Percentiles rank a stretch among this genome's conserved stretches.
phyloP scores from a whole-genome alignment of 2,888 invertebrate genomes.

The Drosophila buzzatii region DNA sequence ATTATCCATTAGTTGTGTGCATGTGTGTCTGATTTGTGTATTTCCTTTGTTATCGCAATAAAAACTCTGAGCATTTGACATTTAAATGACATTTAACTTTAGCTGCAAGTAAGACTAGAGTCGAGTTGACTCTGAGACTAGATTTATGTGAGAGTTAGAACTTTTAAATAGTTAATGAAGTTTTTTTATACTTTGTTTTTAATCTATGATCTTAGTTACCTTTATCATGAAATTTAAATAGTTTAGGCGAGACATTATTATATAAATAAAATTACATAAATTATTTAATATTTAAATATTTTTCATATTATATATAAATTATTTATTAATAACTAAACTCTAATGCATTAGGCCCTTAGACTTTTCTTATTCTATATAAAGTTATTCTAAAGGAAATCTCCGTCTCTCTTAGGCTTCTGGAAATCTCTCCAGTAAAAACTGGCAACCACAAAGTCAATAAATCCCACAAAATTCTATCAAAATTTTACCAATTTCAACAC shows the following conservation, averaged over 20 bases:
- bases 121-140: neutral
- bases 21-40: constrained; percentile 45
- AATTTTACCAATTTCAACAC: neutral
- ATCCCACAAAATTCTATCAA: neutral
- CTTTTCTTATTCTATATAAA: too few relatives aligned
- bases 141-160: neutral
- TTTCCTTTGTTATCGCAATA: constrained; percentile 58
- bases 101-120: neutral
- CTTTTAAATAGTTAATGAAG: neutral
- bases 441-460: neutral
- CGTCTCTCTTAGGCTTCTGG: neutral
- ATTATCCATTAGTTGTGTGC: neutral
- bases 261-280: neutral
- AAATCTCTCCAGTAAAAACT: neutral
- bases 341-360: too few relatives aligned
- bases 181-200: neutral
- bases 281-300: neutral
- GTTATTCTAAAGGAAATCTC: neutral
- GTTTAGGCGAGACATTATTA: too few relatives aligned
- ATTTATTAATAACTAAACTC: too few relatives aligned
- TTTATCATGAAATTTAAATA: too few relatives aligned
- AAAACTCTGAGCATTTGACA: constrained; percentile 60
- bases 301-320: neutral
- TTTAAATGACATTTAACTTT: constrained; percentile 67
- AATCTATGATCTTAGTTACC: neutral